Evolutionary conservation across 2,888 invertebrate species (phyloP), one percentile per base, ranked within the genome.

Genomic region (Siphonodentalium dalli): DNA sequence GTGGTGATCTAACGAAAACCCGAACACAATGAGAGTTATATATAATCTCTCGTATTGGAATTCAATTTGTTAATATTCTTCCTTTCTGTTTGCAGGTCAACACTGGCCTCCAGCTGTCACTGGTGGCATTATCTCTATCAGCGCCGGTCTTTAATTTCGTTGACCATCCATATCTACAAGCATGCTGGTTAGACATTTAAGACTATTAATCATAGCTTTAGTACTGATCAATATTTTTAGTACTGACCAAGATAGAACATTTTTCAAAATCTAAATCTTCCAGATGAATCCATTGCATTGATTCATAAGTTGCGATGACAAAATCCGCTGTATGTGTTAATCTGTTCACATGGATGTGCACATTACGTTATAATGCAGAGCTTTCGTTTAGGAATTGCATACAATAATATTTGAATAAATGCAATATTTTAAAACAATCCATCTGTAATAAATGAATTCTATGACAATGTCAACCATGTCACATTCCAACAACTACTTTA

Each of bases 61-160:
- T n/a, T n/a, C n/a, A n/a, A n/a, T n/a, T n/a, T n/a, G 9, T 29
- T 35, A 7, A 13, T n/a, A 29, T 1, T 39, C 15, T 28, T 28
- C 13, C 24, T 42, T 2, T 45, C 53, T 45, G 43, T 46, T 62
- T 66, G 24, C 68, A 84, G 84, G 61, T 80, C 2, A 98, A 98
- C 81, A 98, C 97, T 7, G 90, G 88, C 5, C 85, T 98, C 26
- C 97, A 98, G 82, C 84, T 98, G 40, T 81, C 88, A 37, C 85
- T 96, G 59, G 91, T 95, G 48, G 93, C 92, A 34, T 87, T 90
- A 1, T 91, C 94, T 13, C 83, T 98, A 38, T 92, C 92, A 11
- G 93, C 96, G 13, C 95, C 96, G 1, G 91, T 96, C 34, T 92
- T 94, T 82, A 87, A 88, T 49, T 94, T 88, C 82, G 87, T 91